phyloP scores from a whole-genome alignment of 1,140 invertebrate species.

The Zaprionus lachaisei region DNA sequence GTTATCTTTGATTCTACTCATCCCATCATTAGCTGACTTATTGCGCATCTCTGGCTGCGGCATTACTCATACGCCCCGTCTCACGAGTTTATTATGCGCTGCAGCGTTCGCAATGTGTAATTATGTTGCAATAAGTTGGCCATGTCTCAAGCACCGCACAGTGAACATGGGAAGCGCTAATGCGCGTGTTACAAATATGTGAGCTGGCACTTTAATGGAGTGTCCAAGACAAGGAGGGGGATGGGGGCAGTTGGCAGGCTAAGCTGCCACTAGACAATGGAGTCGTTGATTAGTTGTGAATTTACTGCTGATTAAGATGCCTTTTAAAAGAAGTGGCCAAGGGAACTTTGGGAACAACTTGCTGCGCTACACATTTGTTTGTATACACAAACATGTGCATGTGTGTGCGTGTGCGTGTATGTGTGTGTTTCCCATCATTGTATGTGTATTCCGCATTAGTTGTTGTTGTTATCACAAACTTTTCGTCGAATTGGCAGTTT shows the following conservation, averaged over 20 bases:
- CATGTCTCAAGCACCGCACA: constrained; percentile 13
- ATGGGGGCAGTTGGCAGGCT: background rate
- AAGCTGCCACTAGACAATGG: constrained; percentile 60
- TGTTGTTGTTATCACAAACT: constrained; percentile 47
- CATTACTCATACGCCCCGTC: constrained; percentile 49
- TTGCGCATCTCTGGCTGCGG: constrained; percentile 22
- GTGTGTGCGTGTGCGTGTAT: constrained; percentile 22
- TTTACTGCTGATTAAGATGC: constrained; percentile 82
- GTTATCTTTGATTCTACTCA: background rate
- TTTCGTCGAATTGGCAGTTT: constrained; percentile 78
- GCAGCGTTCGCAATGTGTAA: constrained; percentile 56
- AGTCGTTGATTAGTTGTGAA: constrained; percentile 78
- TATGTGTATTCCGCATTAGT: constrained; percentile 7
- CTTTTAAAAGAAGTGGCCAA: constrained; percentile 63
- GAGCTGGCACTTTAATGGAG: constrained; percentile 49
- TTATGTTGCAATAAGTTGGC: constrained; percentile 74
- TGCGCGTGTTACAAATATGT: constrained; percentile 60
- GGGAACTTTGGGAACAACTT: constrained; percentile 64
- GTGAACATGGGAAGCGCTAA: constrained; percentile 33
- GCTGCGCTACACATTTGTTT: constrained; percentile 29
- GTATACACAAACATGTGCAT: background rate
- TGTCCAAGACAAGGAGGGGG: background rate
- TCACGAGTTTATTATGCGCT: constrained; percentile 60
- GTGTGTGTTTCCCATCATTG: constrained; percentile 1
- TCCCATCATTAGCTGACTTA: background rate